phyloP scores from a whole-genome alignment of 2,797 vertebrate species.

The Trachurus trachurus region DNA sequence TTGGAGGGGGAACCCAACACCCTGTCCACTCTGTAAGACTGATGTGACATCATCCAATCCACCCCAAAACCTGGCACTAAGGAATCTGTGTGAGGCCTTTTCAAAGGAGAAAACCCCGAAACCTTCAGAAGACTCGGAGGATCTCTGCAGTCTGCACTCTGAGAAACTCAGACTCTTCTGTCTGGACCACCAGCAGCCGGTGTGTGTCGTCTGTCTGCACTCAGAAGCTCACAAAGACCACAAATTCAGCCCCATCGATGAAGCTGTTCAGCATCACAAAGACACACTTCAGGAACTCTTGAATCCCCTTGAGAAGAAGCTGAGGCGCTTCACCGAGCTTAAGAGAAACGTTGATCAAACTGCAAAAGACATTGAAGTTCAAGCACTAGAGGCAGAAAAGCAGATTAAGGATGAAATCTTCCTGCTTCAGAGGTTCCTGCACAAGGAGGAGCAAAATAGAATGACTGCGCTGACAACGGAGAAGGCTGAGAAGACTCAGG shows the following conservation, averaged over 20 bases:
- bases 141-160: constrained; percentile 1
- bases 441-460: neutral
- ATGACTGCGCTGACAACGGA: neutral
- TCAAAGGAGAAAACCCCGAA: neutral
- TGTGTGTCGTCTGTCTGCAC: constrained; percentile 6
- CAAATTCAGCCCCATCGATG: neutral
- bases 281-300: accelerated
- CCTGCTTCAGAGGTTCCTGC: neutral
- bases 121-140: accelerated
- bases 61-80: neutral
- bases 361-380: constrained; percentile 1
- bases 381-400: neutral
- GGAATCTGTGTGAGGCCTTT: constrained; percentile 15
- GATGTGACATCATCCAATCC: neutral
- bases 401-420: neutral
- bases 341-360: constrained; percentile 24
- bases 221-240: constrained; percentile 12
- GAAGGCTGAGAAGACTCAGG: neutral
- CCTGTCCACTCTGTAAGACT: neutral
- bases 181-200: neutral
- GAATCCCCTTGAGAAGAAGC: neutral
- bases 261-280: neutral
- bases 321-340: neutral
- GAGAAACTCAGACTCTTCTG: constrained; percentile 13
- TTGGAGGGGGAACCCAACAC: too few species aligned